phyloP scores from a whole-genome alignment of 2,113 vertebrate genomes.

The Diphyllodes magnificus region DNA sequence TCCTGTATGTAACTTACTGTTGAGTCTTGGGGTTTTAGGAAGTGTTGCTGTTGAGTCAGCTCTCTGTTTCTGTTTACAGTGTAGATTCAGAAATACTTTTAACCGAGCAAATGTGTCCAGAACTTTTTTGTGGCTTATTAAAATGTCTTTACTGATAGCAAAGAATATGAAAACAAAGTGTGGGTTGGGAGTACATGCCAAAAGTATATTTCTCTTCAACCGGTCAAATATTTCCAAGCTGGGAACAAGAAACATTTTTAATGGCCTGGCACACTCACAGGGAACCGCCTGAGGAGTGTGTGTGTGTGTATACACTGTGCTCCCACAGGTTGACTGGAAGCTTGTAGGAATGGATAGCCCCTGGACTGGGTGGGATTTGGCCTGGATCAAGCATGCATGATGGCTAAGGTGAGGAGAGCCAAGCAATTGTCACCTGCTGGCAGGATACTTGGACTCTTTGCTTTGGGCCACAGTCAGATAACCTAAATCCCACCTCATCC shows the following conservation, averaged over 20 bases:
- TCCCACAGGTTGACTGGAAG: neutral
- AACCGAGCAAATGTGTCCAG: neutral
- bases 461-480: neutral
- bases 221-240: neutral
- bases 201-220: slow-evolving; percentile 14
- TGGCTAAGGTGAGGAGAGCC: neutral
- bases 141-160: slow-evolving; percentile 25
- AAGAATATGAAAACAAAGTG: slow-evolving; percentile 19
- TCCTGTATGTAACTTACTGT: neutral
- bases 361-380: neutral
- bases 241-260: neutral
- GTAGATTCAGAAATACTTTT: slow-evolving; percentile 1
- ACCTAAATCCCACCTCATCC: neutral
- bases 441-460: neutral
- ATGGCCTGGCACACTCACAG: neutral
- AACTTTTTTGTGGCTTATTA: neutral
- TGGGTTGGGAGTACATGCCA: neutral
- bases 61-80: slow-evolving; percentile 21
- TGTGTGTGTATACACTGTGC: accelerated
- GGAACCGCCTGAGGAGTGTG: neutral
- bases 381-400: neutral
- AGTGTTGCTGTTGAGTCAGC: neutral
- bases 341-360: neutral
- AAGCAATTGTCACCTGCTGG: neutral
- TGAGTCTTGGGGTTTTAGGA: neutral